Evolutionary conservation across 2,888 invertebrate species (phyloP).

Genomic region (Taphrorychus bicolor): DNA sequence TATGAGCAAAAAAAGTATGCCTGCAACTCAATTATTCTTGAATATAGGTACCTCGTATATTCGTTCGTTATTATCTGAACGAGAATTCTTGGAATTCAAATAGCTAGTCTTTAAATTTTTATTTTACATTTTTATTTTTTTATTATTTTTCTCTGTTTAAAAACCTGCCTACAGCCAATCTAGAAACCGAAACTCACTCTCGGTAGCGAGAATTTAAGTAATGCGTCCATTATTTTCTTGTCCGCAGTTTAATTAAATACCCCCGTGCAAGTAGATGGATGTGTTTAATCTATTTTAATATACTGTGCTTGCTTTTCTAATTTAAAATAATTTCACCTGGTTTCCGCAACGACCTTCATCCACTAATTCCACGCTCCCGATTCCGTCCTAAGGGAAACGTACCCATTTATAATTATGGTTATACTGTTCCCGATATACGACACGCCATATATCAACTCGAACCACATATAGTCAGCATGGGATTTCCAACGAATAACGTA

Average conservation of each 20-base stretch:
- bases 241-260: constrained; percentile 30
- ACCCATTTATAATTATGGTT: constrained; percentile 40
- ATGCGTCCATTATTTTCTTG: constrained; percentile 30
- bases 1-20: no score
- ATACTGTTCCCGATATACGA: constrained; percentile 35
- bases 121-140: no score
- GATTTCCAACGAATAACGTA: constrained; percentile 24
- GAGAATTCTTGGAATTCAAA: no score
- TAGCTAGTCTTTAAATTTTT: no score
- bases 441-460: constrained; percentile 32
- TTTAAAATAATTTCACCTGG: constrained; percentile 40
- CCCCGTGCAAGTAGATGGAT: constrained; percentile 26
- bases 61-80: no score
- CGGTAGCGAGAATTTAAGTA: constrained; percentile 28
- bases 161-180: constrained; percentile 11
- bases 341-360: constrained; percentile 30
- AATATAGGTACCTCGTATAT: no score
- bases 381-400: constrained; percentile 34
- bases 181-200: constrained; percentile 22
- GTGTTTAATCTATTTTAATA: constrained; percentile 40
- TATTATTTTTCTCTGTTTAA: no score
- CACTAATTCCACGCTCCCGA: constrained; percentile 23
- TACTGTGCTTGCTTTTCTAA: constrained; percentile 30
- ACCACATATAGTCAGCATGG: constrained; percentile 28
- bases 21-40: no score